These are phyloP conservation scores for Leptinotarsa peninsularis DNA, from an alignment of 2,888 invertebrate genomes.

Conservation along the genomic window DNA sequence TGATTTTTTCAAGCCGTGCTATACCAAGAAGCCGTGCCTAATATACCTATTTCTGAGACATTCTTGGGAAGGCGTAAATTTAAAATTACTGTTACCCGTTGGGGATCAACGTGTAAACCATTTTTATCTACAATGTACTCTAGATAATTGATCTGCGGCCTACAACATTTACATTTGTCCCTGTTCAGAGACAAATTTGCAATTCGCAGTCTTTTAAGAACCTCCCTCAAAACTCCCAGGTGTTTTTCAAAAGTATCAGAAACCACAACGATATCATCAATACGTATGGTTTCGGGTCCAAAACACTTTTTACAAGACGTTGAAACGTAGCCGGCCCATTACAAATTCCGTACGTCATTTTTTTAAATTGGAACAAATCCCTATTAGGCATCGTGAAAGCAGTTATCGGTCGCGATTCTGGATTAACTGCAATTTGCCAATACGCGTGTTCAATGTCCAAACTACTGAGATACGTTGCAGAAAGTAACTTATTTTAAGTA, in stretches of 20 bases:
- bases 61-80: too few species aligned
- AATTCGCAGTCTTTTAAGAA: not conserved
- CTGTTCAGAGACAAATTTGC: not conserved
- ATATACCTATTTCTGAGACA: too few species aligned
- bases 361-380: not conserved
- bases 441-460: not conserved
- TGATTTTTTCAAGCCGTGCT: not conserved
- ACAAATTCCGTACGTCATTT: not conserved
- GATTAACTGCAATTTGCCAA: too few species aligned
- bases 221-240: not conserved
- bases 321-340: not conserved
- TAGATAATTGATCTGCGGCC: not conserved
- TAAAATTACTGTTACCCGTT: not conserved
- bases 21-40: too few species aligned
- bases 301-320: not conserved
- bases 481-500: not conserved
- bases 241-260: not conserved
- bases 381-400: not conserved
- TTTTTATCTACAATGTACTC: not conserved
- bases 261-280: not conserved
- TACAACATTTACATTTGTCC: constrained; percentile 1
- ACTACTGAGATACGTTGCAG: not conserved
- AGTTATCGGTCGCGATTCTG: not conserved
- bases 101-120: not conserved
- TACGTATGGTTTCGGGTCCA: not conserved